These are phyloP conservation scores for Heliconius ismenius DNA, from an alignment of 2,888 invertebrate genomes.

Conservation along the genomic window DNA sequence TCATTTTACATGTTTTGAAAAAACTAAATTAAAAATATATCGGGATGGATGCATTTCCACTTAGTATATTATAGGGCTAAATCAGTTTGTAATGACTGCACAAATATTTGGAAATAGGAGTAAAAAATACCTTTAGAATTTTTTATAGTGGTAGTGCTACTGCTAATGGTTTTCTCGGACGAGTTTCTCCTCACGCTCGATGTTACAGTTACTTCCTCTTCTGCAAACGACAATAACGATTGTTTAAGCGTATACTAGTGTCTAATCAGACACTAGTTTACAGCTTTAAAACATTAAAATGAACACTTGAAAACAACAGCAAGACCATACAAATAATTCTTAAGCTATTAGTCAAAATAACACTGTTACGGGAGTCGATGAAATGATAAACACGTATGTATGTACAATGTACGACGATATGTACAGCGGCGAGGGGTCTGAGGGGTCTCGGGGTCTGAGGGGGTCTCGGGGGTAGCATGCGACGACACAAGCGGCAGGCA, in stretches of 20 bases:
- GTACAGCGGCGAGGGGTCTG: conserved; percentile 44
- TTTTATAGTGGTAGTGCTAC: conserved; percentile 79
- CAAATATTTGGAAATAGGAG: no score
- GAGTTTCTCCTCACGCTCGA: conserved; percentile 77
- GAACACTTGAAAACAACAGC: conserved; percentile 72
- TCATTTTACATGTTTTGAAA: no score
- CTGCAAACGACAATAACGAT: conserved; percentile 55
- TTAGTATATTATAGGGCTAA: no score
- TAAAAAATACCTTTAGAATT: conserved; percentile 81
- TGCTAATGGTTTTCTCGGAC: conserved; percentile 82
- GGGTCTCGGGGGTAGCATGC: conserved; percentile 52
- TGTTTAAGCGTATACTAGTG: neutral
- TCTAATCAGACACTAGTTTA: neutral
- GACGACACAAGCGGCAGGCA: conserved; percentile 70
- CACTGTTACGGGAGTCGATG: conserved; percentile 72
- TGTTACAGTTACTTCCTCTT: conserved; percentile 77
- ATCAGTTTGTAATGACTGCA: no score
- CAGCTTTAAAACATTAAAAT: conserved; percentile 48
- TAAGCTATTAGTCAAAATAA: conserved; percentile 80
- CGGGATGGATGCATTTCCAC: no score
- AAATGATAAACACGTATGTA: conserved; percentile 61
- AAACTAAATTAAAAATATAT: no score
- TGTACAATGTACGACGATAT: conserved; percentile 69
- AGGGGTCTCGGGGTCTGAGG: conserved; percentile 42
- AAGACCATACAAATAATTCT: conserved; percentile 68